Evolutionary conservation across 2,888 invertebrate species (phyloP), one percentile per base, ranked within the genome.

Genomic region (Esperia sulphurella): DNA sequence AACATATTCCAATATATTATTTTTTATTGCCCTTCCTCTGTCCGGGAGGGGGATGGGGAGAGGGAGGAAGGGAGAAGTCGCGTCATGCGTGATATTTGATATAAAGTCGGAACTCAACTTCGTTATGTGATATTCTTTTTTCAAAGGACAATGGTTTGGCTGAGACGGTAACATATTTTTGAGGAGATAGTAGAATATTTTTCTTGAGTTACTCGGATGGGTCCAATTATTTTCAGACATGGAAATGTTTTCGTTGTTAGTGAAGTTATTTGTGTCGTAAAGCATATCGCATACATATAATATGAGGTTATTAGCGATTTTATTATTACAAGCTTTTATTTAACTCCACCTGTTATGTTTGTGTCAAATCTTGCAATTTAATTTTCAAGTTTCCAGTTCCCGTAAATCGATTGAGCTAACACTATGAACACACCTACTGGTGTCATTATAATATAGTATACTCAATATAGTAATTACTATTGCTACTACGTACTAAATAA

Each of bases 1-100:
- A 90, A 87, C 90, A 90, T 89, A 90, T 90, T 90, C 90, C 90
- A 89, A 90, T 90, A 90, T 90, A 90, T 90, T 90, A 90, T 90
- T 90, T 90, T 90, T 90, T 90, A 90, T 90, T 88, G 86, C 88
- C 83, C 75, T 71, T 83, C 79, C 75, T 53, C 46, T 48, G 51
- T 44, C 39, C 53, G 58, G 67, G 60, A 51, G 51, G 45, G 21
- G 21, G 21, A 21, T 2, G 57, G 61, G 46, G 69, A 71, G 57
- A 61, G 46, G 69, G 71, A 60, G 65, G 37, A 6, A 14, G 77
- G 79, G 74, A 74, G 71, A 68, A 63, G 73, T 71, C 71, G 81
- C 82, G 85, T 85, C 88, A 88, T 88, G 87, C 89, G 85, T 89
- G 89, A 87, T 89, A 89, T 89, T 89, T 88, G 89, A 89, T 89